phyloP scores from a whole-genome alignment of 1,140 invertebrate genomes.

The Dendrolimus punctatus region DNA sequence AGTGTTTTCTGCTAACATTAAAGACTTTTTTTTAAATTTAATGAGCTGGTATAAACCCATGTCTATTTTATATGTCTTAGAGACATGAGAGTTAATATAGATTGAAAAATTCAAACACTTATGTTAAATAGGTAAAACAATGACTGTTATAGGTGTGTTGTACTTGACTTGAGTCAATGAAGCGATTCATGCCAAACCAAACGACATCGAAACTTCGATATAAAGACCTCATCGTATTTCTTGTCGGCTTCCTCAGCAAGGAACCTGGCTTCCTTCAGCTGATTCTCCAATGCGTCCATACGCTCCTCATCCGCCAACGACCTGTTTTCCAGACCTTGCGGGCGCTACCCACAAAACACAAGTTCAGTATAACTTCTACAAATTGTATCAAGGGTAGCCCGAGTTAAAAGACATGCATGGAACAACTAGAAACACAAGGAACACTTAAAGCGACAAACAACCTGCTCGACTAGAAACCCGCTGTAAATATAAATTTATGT shows the following conservation, averaged over 20 bases:
- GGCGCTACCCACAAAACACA: slow-evolving; percentile 79
- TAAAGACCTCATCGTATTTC: slow-evolving; percentile 99
- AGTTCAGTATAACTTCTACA: slow-evolving; percentile 28
- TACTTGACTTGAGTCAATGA: slow-evolving; percentile 3
- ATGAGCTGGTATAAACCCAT: too few relatives aligned
- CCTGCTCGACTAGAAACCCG: slow-evolving; percentile 16
- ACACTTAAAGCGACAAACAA: slow-evolving; percentile 49
- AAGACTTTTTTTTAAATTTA: too few relatives aligned
- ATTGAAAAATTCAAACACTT: too few relatives aligned
- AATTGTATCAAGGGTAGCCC: slow-evolving; percentile 45
- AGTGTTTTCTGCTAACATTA: too few relatives aligned
- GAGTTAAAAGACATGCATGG: slow-evolving; percentile 59
- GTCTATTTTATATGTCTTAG: too few relatives aligned
- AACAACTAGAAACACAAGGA: slow-evolving; percentile 29
- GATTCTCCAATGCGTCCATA: slow-evolving; percentile 98
- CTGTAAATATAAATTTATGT: slow-evolving; percentile 31
- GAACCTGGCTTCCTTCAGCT: slow-evolving; percentile 99
- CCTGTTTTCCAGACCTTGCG: slow-evolving; percentile 99
- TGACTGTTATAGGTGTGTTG: slow-evolving; percentile 1
- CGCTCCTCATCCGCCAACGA: slow-evolving; percentile 99
- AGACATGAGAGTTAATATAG: too few relatives aligned
- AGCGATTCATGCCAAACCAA: slow-evolving; percentile 52
- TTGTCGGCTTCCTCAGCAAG: slow-evolving; percentile 99
- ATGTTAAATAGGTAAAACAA: too few relatives aligned
- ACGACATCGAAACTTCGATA: slow-evolving; percentile 55